Percentiles rank a stretch among this genome's conserved stretches.
phyloP scores from a whole-genome alignment of 2,888 invertebrate species.

The Cheilosia scutellata region DNA sequence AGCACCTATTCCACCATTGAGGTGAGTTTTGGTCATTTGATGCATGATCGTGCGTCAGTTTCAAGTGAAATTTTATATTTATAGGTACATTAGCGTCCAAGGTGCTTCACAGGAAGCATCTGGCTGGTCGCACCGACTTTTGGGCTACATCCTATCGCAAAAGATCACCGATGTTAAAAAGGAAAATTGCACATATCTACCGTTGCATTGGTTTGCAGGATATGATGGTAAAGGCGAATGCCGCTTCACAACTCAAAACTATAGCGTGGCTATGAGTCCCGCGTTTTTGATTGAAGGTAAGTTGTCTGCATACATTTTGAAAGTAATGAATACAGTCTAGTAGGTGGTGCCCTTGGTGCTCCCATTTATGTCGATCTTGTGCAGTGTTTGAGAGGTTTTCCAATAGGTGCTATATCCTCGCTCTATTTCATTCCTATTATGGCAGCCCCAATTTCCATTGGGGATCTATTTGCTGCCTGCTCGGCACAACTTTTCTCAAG shows the following conservation, averaged over 20 bases:
- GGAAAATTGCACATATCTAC: slow-evolving; percentile 84
- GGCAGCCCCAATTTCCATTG: too few relatives aligned
- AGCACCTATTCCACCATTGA: slow-evolving; percentile 81
- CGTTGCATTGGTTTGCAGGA: slow-evolving; percentile 87
- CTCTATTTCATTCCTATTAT: too few relatives aligned
- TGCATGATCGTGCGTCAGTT: neutral
- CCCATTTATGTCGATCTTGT: too few relatives aligned
- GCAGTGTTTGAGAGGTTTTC: too few relatives aligned
- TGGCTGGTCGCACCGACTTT: slow-evolving; percentile 82
- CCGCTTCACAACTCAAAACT: slow-evolving; percentile 89
- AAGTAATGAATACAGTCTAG: too few relatives aligned
- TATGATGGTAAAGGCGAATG: slow-evolving; percentile 89
- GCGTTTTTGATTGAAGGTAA: slow-evolving; percentile 90
- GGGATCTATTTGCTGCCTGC: too few relatives aligned
- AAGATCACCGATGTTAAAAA: slow-evolving; percentile 79
- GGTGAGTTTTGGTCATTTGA: slow-evolving; percentile 77
- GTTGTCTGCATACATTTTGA: neutral
- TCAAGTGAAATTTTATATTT: neutral
- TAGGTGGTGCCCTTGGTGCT: too few relatives aligned
- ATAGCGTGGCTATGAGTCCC: slow-evolving; percentile 91
- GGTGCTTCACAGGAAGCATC: slow-evolving; percentile 82
- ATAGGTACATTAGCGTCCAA: slow-evolving; percentile 83
- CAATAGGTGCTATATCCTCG: too few relatives aligned
- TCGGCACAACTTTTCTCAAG: too few relatives aligned
- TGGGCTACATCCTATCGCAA: slow-evolving; percentile 82